phyloP scores from a whole-genome alignment of 2,797 vertebrate genomes.

The Anas bernieri region DNA sequence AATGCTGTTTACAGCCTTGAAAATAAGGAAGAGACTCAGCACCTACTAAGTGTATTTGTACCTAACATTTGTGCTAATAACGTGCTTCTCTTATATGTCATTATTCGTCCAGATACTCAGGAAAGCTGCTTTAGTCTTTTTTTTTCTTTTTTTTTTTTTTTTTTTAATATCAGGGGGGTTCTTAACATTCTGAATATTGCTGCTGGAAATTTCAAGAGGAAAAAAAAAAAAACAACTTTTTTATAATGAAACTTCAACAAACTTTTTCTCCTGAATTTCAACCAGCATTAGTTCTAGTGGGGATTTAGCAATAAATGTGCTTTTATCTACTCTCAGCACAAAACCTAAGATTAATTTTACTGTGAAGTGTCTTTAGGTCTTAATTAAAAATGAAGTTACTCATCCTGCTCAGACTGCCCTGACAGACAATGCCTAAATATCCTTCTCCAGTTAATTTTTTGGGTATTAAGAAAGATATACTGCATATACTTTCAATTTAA shows the following conservation, averaged over 20 bases:
- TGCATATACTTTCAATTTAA: neutral
- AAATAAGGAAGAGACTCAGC: neutral
- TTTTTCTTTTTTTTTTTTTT: neutral
- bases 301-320: neutral
- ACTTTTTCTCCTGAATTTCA: neutral
- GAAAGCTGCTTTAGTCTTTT: neutral
- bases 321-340: neutral
- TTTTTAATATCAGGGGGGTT: neutral
- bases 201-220: neutral
- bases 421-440: neutral
- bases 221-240: accelerated
- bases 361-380: neutral
- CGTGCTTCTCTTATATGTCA: neutral
- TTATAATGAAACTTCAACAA: neutral
- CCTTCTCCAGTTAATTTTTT: neutral
- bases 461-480: neutral
- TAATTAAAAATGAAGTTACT: slow-evolving; percentile 41
- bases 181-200: neutral
- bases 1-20: neutral
- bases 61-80: neutral
- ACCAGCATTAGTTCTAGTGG: neutral
- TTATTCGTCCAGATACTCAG: neutral
- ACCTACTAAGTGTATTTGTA: neutral
- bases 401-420: neutral
- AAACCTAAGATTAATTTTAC: slow-evolving; percentile 35